Evolutionary conservation across 2,797 vertebrate genomes (phyloP).

Genomic region (Smutsia gigantea): DNA sequence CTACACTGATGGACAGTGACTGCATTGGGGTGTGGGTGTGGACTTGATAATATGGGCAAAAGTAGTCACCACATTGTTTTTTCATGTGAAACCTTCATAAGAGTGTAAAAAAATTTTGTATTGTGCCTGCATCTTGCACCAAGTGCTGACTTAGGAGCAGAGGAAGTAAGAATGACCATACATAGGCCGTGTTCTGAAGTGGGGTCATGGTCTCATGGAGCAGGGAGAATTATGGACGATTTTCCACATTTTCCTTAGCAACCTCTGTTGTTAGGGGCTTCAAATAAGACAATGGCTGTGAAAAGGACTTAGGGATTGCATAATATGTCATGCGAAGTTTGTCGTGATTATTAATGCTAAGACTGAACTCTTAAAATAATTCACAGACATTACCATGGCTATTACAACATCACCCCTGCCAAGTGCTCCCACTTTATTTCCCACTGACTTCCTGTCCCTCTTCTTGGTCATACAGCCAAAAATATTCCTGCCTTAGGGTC

Average conservation of each 20-base stretch:
- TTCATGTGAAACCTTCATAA: no score
- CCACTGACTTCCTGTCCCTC: background rate
- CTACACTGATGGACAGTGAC: no score
- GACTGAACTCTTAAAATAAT: background rate
- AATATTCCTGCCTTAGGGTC: background rate
- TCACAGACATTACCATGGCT: background rate
- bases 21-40: no score
- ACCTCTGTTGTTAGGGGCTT: background rate
- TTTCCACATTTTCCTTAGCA: background rate
- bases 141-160: background rate
- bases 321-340: background rate
- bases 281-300: background rate
- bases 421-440: background rate
- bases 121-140: background rate
- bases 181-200: background rate
- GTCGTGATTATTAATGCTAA: background rate
- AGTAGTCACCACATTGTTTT: no score
- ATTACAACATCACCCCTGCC: background rate
- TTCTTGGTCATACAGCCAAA: background rate
- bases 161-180: background rate
- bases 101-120: background rate
- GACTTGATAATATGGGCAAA: no score
- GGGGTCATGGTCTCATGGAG: background rate
- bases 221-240: background rate
- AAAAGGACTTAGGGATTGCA: background rate